phyloP scores from a whole-genome alignment of 1,140 invertebrate genomes.

The Heliconius melpomene region DNA sequence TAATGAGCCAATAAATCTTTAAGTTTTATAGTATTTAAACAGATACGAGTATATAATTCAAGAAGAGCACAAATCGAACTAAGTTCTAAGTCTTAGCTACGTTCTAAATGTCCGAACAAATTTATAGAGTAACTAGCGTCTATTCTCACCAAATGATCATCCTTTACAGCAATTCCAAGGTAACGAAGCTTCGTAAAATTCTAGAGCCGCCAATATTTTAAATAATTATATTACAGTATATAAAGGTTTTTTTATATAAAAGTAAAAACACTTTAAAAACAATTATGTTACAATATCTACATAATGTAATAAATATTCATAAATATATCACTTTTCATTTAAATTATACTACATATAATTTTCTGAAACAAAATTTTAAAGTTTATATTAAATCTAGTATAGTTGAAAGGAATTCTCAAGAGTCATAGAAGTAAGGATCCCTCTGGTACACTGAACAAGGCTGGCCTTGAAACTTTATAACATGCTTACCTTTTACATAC shows the following conservation, averaged over 20 bases:
- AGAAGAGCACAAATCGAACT: background rate
- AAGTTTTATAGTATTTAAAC: too few relatives aligned
- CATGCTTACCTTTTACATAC: background rate
- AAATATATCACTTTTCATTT: background rate
- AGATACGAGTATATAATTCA: background rate
- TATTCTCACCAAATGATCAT: background rate
- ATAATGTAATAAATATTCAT: too few relatives aligned
- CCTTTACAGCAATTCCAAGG: background rate
- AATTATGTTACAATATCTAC: too few relatives aligned
- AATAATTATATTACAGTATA: background rate
- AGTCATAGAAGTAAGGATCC: background rate
- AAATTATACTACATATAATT: background rate
- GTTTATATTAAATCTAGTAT: background rate
- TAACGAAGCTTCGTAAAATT: background rate
- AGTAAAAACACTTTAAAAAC: too few relatives aligned
- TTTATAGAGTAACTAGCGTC: slow-evolving; percentile 2
- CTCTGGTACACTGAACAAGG: background rate
- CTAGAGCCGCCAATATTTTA: background rate
- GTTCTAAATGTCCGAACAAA: background rate
- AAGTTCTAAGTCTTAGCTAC: background rate
- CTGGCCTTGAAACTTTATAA: slow-evolving; percentile 1
- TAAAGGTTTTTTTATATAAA: too few relatives aligned
- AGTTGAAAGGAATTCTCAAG: slow-evolving; percentile 4
- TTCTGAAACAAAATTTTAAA: background rate
- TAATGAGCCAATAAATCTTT: too few relatives aligned